Conservation (phyloP, 2,888 invertebrate genomes). For the Dinocampus coccinellae region DNA sequence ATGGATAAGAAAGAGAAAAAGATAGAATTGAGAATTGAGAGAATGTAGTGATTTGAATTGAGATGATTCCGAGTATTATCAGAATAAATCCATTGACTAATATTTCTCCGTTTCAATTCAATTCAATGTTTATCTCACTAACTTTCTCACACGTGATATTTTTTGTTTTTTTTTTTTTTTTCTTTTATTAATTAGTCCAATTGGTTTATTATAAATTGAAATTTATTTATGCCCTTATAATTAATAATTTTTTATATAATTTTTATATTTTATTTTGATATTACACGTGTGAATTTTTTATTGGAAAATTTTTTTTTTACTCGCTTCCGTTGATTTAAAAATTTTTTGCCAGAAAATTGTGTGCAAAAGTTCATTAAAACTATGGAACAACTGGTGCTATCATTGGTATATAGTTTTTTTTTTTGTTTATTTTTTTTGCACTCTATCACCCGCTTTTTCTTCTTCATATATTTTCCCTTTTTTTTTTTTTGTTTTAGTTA, state of each 20-base stretch:
- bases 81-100: constrained; percentile 3
- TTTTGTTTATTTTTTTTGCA: too few species aligned
- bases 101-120: constrained; percentile 11
- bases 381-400: constrained; percentile 26
- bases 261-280: too few species aligned
- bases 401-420: not conserved
- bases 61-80: not conserved
- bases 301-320: constrained; percentile 11
- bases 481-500: not conserved
- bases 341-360: constrained; percentile 24
- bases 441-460: too few species aligned
- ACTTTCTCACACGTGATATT: too few species aligned
- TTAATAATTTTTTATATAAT: too few species aligned
- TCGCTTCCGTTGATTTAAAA: not conserved
- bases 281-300: not conserved
- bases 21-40: not conserved
- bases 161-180: too few species aligned
- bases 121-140: too few species aligned
- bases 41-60: not conserved
- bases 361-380: constrained; percentile 36
- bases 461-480: not conserved
- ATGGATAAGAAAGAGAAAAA: too few species aligned
- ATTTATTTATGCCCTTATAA: too few species aligned
- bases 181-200: too few species aligned
- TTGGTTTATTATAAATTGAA: too few species aligned